Evolutionary conservation across 2,888 invertebrate species (phyloP), one percentile per base, ranked within the genome.

Genomic region (Hypselothyrea guttata): DNA sequence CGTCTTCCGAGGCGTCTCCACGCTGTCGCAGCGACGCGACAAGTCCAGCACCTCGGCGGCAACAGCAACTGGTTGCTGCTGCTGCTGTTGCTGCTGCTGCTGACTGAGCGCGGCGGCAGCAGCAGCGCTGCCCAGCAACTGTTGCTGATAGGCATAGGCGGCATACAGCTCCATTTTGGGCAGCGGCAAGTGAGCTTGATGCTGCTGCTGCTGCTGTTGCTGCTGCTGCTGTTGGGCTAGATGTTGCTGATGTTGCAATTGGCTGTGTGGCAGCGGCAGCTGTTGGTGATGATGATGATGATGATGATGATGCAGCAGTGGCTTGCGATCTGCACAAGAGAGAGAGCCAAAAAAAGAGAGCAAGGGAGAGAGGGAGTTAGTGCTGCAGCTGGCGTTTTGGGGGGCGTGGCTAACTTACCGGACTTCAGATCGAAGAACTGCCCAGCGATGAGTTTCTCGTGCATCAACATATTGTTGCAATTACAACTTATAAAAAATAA

Each of bases 11-110:
- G 83, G 54, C 1, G 83, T 82, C 58, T 89, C 89, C 2, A 87
- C 84, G 12, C 89, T 88, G 71, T 89, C 89, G 46, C 88, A 88
- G 42, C 88, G 89, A 1, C 88, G 78, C 1, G 90, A 90, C n/a
- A 90, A 77, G 71, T 90, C 90, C 40, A 90, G 72, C 7, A 88
- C 90, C 66, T 88, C 87, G 4, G 76, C 66, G 8, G 82, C 67
- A 13, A 48, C 48, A 15, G 83, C 38, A 37, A 34, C 33, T 38
- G 65, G 42, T 54, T 72, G 66, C 11, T 75, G 66, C 11, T 49
- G 68, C 5, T 72, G 68, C 1, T 61, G 70, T 3, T 76, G 77
- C 12, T 77, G 78, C 7, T 75, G 76, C 35, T 83, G 76, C 45
- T 77, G 77, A 15, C 70, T 79, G 22, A 77, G 73, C 1, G 81